phyloP scores from a whole-genome alignment of 1,140 invertebrate species.

The Rhynchophorus ferrugineus region DNA sequence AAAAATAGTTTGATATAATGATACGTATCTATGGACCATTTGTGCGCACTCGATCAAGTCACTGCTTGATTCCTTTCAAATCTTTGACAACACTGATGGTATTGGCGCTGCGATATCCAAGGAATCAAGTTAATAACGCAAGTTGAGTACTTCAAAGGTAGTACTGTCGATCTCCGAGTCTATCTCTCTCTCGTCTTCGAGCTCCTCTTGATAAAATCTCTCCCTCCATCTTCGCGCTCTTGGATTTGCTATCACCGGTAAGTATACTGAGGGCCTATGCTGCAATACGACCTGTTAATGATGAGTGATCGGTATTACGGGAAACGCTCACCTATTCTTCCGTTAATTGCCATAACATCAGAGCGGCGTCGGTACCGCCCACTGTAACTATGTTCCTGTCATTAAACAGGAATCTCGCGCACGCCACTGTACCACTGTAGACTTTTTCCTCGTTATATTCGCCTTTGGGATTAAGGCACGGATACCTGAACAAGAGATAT shows the following conservation, averaged over 20 bases:
- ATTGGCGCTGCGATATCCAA: too few relatives aligned
- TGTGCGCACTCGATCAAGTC: too few relatives aligned
- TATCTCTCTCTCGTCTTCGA: conserved; percentile 27
- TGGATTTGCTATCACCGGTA: conserved; percentile 18
- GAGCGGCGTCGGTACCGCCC: conserved; percentile 83
- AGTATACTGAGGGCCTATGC: conserved; percentile 18
- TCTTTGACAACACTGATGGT: too few relatives aligned
- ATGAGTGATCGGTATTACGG: neutral
- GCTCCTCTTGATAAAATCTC: conserved; percentile 11
- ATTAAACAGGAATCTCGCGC: conserved; percentile 74
- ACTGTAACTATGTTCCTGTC: conserved; percentile 81
- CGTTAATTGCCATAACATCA: conserved; percentile 88
- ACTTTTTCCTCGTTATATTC: conserved; percentile 83
- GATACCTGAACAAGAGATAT: conserved; percentile 51
- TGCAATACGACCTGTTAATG: neutral
- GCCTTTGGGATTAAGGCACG: conserved; percentile 72
- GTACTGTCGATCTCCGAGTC: conserved; percentile 30
- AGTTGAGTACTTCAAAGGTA: conserved; percentile 32
- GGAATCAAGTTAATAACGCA: conserved; percentile 24
- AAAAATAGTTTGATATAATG: too few relatives aligned
- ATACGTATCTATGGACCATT: too few relatives aligned
- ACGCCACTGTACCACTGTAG: conserved; percentile 79
- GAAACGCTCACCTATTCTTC: conserved; percentile 54
- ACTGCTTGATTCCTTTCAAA: too few relatives aligned
- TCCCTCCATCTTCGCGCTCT: neutral